A percentile compares a stretch with the other conserved stretches of the same genome.
Conservation (phyloP, 1,140 invertebrate genomes). For the Drosophila seguyi region DNA sequence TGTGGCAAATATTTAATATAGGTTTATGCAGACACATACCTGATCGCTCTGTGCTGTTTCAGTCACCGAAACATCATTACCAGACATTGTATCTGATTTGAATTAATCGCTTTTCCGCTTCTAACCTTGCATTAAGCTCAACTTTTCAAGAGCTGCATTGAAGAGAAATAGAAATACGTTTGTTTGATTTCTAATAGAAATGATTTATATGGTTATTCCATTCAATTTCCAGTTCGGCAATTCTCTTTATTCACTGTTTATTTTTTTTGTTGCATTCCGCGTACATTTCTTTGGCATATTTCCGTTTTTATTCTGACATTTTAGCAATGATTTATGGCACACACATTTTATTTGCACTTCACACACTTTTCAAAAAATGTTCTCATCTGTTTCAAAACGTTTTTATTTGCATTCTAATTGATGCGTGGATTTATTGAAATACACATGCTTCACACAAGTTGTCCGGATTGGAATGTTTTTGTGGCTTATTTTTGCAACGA, state of each 20-base stretch:
- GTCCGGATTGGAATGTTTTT: neutral
- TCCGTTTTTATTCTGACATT: conserved; percentile 37
- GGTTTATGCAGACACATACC: conserved; percentile 51
- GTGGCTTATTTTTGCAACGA: neutral
- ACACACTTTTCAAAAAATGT: conserved; percentile 29
- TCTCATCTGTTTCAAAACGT: conserved; percentile 27
- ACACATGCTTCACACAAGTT: neutral
- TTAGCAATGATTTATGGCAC: conserved; percentile 54
- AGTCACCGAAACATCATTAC: conserved; percentile 73
- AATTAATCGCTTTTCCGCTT: conserved; percentile 15
- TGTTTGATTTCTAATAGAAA: conserved; percentile 28
- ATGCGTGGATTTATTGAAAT: conserved; percentile 10
- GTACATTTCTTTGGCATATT: conserved; percentile 30
- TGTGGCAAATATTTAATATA: neutral
- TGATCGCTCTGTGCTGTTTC: conserved; percentile 79
- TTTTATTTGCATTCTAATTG: conserved; percentile 40
- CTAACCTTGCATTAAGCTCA: conserved; percentile 53
- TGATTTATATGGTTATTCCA: conserved; percentile 19
- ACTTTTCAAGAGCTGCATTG: conserved; percentile 31
- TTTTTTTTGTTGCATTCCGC: conserved; percentile 13
- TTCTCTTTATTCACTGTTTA: conserved; percentile 6
- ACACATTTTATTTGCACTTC: conserved; percentile 41
- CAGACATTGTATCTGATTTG: conserved; percentile 67
- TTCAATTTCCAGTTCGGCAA: conserved; percentile 26
- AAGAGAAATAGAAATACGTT: conserved; percentile 26